Evolutionary conservation across 2,888 invertebrate species (phyloP).

Genomic region (Acleris sparsana): DNA sequence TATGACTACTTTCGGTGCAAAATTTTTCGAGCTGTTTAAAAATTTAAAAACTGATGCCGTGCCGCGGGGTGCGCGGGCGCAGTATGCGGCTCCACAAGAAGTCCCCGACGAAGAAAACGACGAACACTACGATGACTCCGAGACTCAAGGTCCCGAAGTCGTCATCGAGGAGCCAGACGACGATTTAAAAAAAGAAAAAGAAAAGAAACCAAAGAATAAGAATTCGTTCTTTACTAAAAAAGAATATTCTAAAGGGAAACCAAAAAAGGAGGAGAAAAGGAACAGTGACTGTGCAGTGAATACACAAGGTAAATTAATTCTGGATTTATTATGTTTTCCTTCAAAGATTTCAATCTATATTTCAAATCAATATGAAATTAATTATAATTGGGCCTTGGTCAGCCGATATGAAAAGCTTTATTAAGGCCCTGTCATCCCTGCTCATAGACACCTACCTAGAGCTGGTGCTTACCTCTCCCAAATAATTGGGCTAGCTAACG

Average conservation of each 20-base stretch:
- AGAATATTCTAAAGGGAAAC: slow-evolving; percentile 45
- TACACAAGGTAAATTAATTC: slow-evolving; percentile 62
- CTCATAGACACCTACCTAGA: too few relatives aligned
- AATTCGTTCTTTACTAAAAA: slow-evolving; percentile 48
- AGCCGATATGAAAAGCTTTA: too few relatives aligned
- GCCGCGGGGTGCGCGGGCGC: slow-evolving; percentile 73
- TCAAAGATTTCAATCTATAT: too few relatives aligned
- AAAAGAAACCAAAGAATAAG: slow-evolving; percentile 54
- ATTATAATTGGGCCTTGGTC: too few relatives aligned
- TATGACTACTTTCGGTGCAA: slow-evolving; percentile 52
- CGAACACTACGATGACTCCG: slow-evolving; percentile 37
- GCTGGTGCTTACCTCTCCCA: too few relatives aligned
- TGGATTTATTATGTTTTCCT: not conserved
- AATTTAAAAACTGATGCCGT: slow-evolving; percentile 80
- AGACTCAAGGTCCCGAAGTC: slow-evolving; percentile 49
- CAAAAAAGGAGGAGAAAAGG: slow-evolving; percentile 42
- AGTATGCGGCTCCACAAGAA: slow-evolving; percentile 41
- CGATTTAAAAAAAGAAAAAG: slow-evolving; percentile 47
- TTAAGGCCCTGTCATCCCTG: too few relatives aligned
- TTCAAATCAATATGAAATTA: too few relatives aligned
- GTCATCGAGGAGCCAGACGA: slow-evolving; percentile 55
- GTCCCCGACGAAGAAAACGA: slow-evolving; percentile 28
- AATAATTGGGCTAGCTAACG: too few relatives aligned
- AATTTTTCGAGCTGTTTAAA: slow-evolving; percentile 68
- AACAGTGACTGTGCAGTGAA: slow-evolving; percentile 54